phyloP scores from a whole-genome alignment of 2,797 vertebrate species.

The Chromobotia macracanthus region DNA sequence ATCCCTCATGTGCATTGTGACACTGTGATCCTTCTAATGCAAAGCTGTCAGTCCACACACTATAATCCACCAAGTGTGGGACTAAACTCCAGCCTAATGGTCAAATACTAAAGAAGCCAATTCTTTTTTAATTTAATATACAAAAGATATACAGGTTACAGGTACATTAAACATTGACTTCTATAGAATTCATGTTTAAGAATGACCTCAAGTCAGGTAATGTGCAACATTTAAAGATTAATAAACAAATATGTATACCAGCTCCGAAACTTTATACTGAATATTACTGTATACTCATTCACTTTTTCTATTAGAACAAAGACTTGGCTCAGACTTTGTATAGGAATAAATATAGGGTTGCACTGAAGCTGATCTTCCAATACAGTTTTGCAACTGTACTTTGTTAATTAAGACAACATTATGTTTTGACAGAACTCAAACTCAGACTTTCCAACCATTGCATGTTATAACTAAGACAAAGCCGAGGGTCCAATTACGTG shows the following conservation, averaged over 20 bases:
- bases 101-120: not conserved
- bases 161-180: not conserved
- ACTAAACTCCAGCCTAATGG: not conserved
- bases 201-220: not conserved
- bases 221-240: not conserved
- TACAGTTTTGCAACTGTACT: constrained; percentile 31
- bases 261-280: too few relatives aligned
- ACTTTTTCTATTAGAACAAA: too few relatives aligned
- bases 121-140: not conserved
- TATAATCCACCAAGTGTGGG: constrained; percentile 1
- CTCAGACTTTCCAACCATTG: constrained; percentile 22
- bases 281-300: too few relatives aligned
- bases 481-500: constrained; percentile 52
- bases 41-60: constrained; percentile 25
- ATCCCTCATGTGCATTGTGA: constrained; percentile 11
- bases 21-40: constrained; percentile 48
- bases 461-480: constrained; percentile 25
- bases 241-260: not conserved
- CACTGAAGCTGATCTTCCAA: constrained; percentile 21
- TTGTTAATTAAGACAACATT: constrained; percentile 24
- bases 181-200: not conserved
- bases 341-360: not conserved
- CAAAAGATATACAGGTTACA: too few relatives aligned
- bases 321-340: not conserved
- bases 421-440: not conserved